Evolutionary conservation across 2,888 invertebrate species (phyloP).

Genomic region (Drosophila kambysellisi): DNA sequence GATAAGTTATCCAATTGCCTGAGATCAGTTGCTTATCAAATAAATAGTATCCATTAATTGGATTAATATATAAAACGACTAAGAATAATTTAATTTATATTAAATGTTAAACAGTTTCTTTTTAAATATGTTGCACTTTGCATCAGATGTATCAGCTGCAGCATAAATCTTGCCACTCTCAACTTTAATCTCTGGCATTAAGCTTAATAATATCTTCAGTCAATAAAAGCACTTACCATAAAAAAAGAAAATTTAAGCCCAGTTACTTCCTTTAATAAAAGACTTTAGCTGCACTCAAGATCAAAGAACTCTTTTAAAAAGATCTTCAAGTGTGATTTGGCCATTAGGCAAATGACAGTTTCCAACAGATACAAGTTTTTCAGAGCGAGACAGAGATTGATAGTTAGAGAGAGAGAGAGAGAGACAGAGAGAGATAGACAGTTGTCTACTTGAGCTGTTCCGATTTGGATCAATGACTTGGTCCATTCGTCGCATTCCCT

Average conservation of each 20-base stretch:
- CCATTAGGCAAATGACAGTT: constrained; percentile 50
- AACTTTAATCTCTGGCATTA: too few relatives aligned
- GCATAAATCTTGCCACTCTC: background rate
- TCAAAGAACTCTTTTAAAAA: constrained; percentile 11
- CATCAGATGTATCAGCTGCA: background rate
- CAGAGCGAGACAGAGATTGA: background rate
- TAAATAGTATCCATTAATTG: background rate
- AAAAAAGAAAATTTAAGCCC: background rate
- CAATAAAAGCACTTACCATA: background rate
- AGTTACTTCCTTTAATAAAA: background rate
- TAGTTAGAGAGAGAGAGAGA: background rate
- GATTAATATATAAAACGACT: background rate
- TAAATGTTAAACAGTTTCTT: background rate
- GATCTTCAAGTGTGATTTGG: constrained; percentile 37
- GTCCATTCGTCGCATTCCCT: constrained; percentile 21
- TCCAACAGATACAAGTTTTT: constrained; percentile 6
- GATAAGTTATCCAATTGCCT: background rate
- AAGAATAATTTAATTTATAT: too few relatives aligned
- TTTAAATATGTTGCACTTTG: background rate
- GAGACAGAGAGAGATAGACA: background rate
- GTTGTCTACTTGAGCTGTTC: constrained; percentile 11
- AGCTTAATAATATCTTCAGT: background rate
- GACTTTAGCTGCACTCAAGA: constrained; percentile 4
- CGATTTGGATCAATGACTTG: constrained; percentile 49
- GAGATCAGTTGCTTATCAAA: background rate